phyloP scores from a whole-genome alignment of 1,140 invertebrate species.

The Heliconius himera region DNA sequence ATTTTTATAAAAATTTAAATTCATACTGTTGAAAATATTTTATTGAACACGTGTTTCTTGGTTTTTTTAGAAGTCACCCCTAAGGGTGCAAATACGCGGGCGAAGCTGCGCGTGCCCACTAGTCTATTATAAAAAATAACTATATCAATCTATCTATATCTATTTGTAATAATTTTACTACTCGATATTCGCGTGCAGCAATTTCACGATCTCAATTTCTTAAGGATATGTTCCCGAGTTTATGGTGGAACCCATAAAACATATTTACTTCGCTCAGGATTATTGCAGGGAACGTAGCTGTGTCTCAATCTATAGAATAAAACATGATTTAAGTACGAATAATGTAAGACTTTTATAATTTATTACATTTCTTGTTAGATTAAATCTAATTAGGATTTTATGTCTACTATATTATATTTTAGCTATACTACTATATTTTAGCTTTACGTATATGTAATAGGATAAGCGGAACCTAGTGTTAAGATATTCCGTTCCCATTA shows the following conservation, averaged over 20 bases:
- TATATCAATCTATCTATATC: not conserved
- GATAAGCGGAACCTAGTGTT: not conserved
- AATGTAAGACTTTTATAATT: not conserved
- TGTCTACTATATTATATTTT: not conserved
- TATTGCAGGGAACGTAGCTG: not conserved
- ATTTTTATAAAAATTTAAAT: too few species aligned
- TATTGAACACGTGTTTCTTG: too few species aligned
- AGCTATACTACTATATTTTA: too few species aligned
- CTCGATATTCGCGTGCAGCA: not conserved
- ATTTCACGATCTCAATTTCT: constrained; percentile 1
- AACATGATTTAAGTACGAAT: not conserved
- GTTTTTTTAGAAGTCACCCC: too few species aligned
- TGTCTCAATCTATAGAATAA: constrained; percentile 2
- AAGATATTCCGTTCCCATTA: not conserved
- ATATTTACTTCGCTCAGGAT: not conserved
- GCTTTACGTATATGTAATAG: too few species aligned
- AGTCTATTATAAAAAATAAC: not conserved
- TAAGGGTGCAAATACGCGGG: too few species aligned
- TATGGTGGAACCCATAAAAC: constrained; percentile 5
- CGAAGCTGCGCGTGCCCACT: too few species aligned
- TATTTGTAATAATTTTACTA: not conserved
- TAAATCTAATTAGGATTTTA: not conserved
- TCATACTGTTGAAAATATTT: too few species aligned
- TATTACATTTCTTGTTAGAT: not conserved
- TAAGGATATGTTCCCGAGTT: not conserved